Base-by-base conservation (phyloP, 2,113 vertebrate genomes). In the Poicephalus meyeri region DNA sequence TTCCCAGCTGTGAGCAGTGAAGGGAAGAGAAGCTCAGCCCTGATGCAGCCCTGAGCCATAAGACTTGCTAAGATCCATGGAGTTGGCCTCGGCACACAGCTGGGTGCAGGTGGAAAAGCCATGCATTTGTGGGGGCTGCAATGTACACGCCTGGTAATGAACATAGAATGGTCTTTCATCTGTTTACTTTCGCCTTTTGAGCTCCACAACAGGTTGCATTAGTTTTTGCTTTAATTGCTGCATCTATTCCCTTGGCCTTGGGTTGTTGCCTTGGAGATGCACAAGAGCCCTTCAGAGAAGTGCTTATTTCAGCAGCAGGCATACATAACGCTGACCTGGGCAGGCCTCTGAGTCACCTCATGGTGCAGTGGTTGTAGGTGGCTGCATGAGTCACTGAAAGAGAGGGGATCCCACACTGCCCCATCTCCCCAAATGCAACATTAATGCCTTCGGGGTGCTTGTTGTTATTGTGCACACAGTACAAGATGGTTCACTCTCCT, bases 191-290 rank as follows among this genome's bases (percentile, higher is more conserved):
- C 23, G 52, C 73, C 77, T 87, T 91, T 72, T 77, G 83, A 84
- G 84, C 46, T 0, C 77, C 83, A 73, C 64, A 84, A 72, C 33
- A 44, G 70, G 73, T 69, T 84, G 89, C 52, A 69, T 92, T 72
- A 73, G 7, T 71, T 73, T 94, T 69, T 56, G 31, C 78, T 92
- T 91, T 95, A 92, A 92, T 89, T 96, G 78, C 53, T 2, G 2
- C 73, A 46, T 89, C 44, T 85, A 39, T 72, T 94, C 83, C 92
- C 77, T 95, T 89, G 95, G 96, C 56, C 84, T 89, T 94, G 86
- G 70, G 47, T 89, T 6, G 86, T 97, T 96, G 80, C 80, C 92
- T 96, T 89, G 86, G 96, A 96, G 88, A 96, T 95, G 83, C 72
- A 72, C 42, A 44, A 55, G 77, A 78, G 88, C 91, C 93, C 88